phyloP scores from a whole-genome alignment of 2,113 vertebrate genomes.

The Chroicocephalus ridibundus region DNA sequence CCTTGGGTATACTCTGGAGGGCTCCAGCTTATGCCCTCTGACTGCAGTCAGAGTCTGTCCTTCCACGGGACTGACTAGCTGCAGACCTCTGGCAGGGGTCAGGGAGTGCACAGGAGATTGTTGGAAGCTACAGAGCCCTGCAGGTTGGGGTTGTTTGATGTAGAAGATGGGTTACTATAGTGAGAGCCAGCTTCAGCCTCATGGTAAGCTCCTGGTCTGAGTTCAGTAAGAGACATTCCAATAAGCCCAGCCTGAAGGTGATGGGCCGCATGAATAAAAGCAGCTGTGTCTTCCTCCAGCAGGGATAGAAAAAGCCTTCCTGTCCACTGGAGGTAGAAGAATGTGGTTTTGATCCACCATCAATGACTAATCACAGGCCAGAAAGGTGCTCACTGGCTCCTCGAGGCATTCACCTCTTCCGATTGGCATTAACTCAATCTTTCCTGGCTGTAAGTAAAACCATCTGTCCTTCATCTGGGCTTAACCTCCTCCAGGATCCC shows the following conservation, averaged over 20 bases:
- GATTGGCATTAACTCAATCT: neutral
- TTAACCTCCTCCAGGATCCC: neutral
- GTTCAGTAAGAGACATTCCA: neutral
- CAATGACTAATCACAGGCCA: neutral
- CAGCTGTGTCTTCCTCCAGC: neutral
- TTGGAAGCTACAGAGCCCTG: neutral
- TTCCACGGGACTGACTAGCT: neutral
- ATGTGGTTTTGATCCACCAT: neutral
- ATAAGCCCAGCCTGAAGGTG: neutral
- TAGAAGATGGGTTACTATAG: neutral
- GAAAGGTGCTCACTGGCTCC: neutral
- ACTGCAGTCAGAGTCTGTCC: neutral
- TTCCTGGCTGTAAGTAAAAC: constrained; percentile 1
- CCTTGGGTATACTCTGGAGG: neutral
- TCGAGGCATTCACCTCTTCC: neutral
- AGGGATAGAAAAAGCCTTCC: neutral
- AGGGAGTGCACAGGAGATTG: neutral
- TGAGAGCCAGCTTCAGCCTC: neutral
- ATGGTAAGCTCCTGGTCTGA: neutral
- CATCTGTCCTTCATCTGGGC: neutral
- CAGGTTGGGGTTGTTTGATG: neutral
- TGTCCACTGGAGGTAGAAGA: neutral
- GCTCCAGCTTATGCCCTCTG: neutral
- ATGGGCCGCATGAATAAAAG: neutral
- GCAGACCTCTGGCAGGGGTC: neutral